Evolutionary conservation across 2,797 vertebrate genomes (phyloP).

Genomic region (Fratercula arctica): DNA sequence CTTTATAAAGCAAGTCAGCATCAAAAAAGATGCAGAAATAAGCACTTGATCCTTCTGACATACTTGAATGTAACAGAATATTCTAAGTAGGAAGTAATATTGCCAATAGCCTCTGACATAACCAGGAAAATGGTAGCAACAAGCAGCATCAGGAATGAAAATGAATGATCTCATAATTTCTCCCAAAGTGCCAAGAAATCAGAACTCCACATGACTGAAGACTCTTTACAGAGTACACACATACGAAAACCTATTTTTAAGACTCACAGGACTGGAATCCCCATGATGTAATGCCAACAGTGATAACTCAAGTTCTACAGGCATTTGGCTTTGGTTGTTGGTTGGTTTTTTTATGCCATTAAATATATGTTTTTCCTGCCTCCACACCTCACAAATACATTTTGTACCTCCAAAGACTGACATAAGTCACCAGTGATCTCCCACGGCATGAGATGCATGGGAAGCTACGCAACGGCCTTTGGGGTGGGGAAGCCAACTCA

Average conservation of each 20-base stretch:
- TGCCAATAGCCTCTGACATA: background rate
- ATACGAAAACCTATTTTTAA: background rate
- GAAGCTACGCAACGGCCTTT: background rate
- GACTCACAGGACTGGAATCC: background rate
- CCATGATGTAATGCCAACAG: background rate
- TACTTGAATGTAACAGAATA: background rate
- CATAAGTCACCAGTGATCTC: background rate
- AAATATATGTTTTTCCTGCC: background rate
- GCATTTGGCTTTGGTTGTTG: background rate
- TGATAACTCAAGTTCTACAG: background rate
- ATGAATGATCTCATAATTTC: background rate
- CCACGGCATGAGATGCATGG: background rate
- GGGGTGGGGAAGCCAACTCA: background rate
- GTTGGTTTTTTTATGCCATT: background rate
- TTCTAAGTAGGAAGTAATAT: background rate
- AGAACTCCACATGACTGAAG: background rate
- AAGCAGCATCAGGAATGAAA: background rate
- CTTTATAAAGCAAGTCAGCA: background rate
- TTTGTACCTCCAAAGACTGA: background rate
- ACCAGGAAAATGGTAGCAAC: background rate
- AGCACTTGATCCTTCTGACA: background rate
- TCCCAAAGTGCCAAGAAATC: background rate
- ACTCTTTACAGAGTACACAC: background rate
- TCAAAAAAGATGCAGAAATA: background rate
- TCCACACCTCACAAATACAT: background rate